Base-by-base conservation (phyloP, 1,140 invertebrate genomes). In the Pomacea maculata region DNA sequence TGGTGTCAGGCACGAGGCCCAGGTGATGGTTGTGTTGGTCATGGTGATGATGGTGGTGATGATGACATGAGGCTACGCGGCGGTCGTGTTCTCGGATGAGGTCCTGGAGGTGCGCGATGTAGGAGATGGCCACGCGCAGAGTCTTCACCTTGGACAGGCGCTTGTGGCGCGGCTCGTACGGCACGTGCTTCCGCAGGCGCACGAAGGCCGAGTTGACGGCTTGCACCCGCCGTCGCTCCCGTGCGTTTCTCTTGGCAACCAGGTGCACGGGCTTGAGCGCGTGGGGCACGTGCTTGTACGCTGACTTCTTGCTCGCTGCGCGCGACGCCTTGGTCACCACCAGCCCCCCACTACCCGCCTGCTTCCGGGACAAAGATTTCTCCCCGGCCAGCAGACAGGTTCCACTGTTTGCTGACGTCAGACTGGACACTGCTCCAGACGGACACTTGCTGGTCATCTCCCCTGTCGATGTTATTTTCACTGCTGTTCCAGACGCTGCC, bases 151-250 rank as follows among this genome's bases (percentile, higher is more conserved):
- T 98, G 85, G 88, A 90, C 77, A 88, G 77, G 54, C 86, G 83
- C 80, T 89, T 91, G 82, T 89, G 85, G 45, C 96, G 96, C 83
- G 84, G 77, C 45, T 88, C 88, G 72, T 85, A 84, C 0, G 89
- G 89, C 21, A 91, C 88, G 83, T 90, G 88, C 63, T 86, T 83
- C 11, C 89, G 81, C 8, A 91, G 86, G 14, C 85, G 77, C 19
- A 83, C 52, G 79, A 90, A 90, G 3, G 89, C 88, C 63, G 96
- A 95, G 91, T 98, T 65, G 82, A 97, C 96, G 93, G 97, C 96
- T 90, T 97, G 97, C 29, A 98, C 97, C 78, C 97, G 94, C 89
- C 98, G 97, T 76, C 97, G 91, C 91, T 98, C 97, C 0, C 97
- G 93, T 17, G 97, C 97, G 91, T 98, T 98, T 84, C 97, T 94